phyloP scores from a whole-genome alignment of 1,140 invertebrate species.

The Aethina tumida region DNA sequence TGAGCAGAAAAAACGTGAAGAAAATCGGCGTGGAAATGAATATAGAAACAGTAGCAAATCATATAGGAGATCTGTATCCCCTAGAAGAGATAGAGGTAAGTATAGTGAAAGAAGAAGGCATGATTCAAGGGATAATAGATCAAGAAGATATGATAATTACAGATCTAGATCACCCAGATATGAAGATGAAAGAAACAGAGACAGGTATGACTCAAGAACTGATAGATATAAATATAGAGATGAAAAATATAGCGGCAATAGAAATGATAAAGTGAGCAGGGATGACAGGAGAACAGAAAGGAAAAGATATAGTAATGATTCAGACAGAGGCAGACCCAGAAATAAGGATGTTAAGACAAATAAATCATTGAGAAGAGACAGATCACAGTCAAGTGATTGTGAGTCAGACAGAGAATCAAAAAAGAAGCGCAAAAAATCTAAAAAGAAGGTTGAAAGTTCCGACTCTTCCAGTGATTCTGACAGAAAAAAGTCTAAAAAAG shows the following conservation, averaged over 20 bases:
- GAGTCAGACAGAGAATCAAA: background rate
- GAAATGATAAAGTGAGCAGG: slow-evolving; percentile 1
- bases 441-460: background rate
- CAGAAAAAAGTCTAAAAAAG: background rate
- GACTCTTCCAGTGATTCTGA: background rate
- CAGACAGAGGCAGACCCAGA: background rate
- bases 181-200: slow-evolving; percentile 1
- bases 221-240: slow-evolving; percentile 3
- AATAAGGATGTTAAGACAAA: no score
- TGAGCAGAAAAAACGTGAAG: slow-evolving; percentile 1
- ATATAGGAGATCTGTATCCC: slow-evolving; percentile 7
- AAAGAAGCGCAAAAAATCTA: background rate
- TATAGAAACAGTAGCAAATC: slow-evolving; percentile 4
- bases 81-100: slow-evolving; percentile 1
- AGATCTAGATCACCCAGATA: slow-evolving; percentile 7
- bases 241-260: no score
- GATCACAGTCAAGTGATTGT: background rate
- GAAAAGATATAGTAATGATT: background rate
- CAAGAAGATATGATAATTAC: background rate
- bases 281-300: slow-evolving; percentile 1
- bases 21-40: background rate
- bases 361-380: slow-evolving; percentile 1
- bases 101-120: slow-evolving; percentile 5
- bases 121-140: slow-evolving; percentile 2
- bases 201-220: slow-evolving; percentile 1